phyloP scores from a whole-genome alignment of 1,140 invertebrate species.

The Ylistrum balloti region DNA sequence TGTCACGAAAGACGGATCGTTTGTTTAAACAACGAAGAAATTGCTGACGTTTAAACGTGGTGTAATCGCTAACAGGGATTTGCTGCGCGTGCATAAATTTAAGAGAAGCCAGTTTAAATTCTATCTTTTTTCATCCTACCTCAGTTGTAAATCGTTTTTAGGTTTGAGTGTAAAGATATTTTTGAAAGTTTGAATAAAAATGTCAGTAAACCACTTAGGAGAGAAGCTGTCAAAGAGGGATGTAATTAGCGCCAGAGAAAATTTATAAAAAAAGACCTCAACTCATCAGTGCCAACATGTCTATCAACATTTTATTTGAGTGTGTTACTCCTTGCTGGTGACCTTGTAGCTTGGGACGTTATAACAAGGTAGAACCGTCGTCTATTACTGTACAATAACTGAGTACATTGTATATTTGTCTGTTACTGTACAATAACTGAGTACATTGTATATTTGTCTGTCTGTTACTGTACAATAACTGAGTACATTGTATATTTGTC shows the following conservation, averaged over 20 bases:
- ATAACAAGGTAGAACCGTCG: no score
- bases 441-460: no score
- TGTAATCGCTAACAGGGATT: background rate
- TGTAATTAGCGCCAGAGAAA: background rate
- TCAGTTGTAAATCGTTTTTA: background rate
- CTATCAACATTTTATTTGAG: no score
- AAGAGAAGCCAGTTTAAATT: background rate
- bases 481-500: no score
- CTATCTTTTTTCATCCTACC: background rate
- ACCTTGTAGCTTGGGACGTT: no score
- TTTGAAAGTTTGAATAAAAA: background rate
- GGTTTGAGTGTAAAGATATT: background rate
- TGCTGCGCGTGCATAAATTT: background rate
- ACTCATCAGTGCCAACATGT: no score
- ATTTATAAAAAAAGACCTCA: no score
- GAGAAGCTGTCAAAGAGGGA: background rate
- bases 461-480: no score
- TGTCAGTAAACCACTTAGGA: background rate
- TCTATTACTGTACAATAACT: no score
- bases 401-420: no score
- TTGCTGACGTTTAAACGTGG: background rate
- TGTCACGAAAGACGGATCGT: background rate
- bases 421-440: no score
- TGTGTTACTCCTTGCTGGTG: no score
- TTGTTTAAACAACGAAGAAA: background rate